Evolutionary conservation across 2,797 vertebrate genomes (phyloP).

Genomic region (Pelochelys cantorii): DNA sequence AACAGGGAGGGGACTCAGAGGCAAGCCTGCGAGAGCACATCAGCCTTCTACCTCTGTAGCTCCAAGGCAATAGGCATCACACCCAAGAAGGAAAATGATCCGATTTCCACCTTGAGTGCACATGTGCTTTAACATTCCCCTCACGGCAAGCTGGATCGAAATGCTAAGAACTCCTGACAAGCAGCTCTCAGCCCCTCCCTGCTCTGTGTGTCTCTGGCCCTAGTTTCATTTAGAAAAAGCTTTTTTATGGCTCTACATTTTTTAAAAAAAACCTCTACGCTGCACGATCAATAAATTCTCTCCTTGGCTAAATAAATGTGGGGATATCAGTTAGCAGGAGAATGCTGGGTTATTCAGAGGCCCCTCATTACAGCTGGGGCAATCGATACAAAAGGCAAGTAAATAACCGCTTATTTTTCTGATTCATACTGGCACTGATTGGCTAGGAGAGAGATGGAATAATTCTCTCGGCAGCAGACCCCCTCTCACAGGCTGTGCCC

Average conservation of each 20-base stretch:
- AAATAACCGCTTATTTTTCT: not conserved
- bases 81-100: not conserved
- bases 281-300: not conserved
- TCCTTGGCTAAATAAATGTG: not conserved
- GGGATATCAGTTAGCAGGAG: not conserved
- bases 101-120: not conserved
- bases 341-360: not conserved
- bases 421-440: not conserved
- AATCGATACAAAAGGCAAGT: not conserved
- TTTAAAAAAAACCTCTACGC: not conserved
- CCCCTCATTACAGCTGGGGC: not conserved
- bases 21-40: not conserved
- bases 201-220: not conserved
- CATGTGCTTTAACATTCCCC: not conserved
- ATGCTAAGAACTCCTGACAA: not conserved
- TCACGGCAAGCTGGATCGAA: not conserved
- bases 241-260: not conserved
- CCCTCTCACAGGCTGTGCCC: not conserved
- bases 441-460: not conserved
- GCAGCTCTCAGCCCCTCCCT: not conserved
- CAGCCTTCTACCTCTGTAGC: not conserved
- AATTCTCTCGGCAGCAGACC: not conserved
- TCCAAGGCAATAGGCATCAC: not conserved
- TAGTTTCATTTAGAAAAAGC: not conserved
- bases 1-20: not conserved